Conservation (phyloP, 2,113 vertebrate genomes). For the Malurus alboscapulatus region DNA sequence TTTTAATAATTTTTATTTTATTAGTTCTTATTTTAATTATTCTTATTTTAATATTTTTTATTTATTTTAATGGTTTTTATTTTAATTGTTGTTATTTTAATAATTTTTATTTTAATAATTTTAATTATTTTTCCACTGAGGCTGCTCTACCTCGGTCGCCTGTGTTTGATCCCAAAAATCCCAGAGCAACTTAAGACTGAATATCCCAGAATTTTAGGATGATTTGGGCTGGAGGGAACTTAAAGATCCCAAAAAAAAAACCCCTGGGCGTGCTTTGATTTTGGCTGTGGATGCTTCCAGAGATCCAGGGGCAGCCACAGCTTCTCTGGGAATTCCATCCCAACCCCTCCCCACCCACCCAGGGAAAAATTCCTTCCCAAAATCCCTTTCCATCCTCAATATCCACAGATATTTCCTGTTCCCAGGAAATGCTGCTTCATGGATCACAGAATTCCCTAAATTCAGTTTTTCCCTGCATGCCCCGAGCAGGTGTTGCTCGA, state of each 20-base stretch:
- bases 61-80: too few relatives aligned
- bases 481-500: background rate
- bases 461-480: background rate
- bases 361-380: background rate
- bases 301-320: background rate
- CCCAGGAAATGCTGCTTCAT: rapidly evolving
- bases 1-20: too few relatives aligned
- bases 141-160: rapidly evolving
- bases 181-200: background rate
- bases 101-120: background rate
- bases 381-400: too few relatives aligned
- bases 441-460: rapidly evolving
- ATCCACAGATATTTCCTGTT: rapidly evolving
- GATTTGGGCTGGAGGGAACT: background rate
- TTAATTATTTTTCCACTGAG: background rate
- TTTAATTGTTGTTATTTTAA: too few relatives aligned
- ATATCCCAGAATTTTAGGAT: background rate
- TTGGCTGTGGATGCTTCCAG: background rate
- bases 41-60: background rate
- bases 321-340: background rate
- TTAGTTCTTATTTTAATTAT: background rate
- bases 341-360: background rate
- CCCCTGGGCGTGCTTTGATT: too few relatives aligned
- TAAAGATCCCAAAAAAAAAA: background rate
- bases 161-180: rapidly evolving